Conservation (phyloP, 35 echinoderm and acorn worm genomes). For the Diadema setosum region DNA sequence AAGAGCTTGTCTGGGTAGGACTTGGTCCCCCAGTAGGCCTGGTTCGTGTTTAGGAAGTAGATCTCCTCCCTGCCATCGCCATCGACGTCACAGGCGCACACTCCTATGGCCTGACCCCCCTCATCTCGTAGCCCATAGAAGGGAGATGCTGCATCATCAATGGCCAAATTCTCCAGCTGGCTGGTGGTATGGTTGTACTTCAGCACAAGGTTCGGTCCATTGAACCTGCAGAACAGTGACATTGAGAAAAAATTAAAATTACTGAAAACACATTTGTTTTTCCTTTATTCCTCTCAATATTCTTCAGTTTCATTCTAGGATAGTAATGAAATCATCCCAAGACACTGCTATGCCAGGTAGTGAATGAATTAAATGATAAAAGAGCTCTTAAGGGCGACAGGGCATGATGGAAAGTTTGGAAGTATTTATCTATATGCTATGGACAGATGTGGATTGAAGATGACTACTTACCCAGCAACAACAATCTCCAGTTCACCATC, state of each 20-base stretch:
- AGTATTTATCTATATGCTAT: too few species aligned
- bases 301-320: too few species aligned
- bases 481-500: conserved; percentile 19
- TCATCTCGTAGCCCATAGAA: neutral
- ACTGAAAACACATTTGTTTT: too few species aligned
- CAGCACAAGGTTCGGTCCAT: conserved; percentile 27
- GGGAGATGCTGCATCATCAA: neutral
- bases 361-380: too few species aligned
- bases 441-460: too few species aligned
- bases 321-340: too few species aligned
- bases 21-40: neutral
- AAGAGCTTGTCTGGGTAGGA: conserved; percentile 30
- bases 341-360: too few species aligned
- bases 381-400: too few species aligned
- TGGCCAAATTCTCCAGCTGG: conserved; percentile 13
- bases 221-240: neutral
- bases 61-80: conserved; percentile 36
- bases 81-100: conserved; percentile 45
- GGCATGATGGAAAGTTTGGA: too few species aligned
- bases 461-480: conserved; percentile 22
- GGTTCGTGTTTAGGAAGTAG: conserved; percentile 45
- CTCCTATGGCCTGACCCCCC: conserved; percentile 21
- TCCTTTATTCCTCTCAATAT: too few species aligned
- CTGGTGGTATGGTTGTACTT: conserved; percentile 1
- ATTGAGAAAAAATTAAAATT: too few species aligned